A percentile compares a stretch with the other conserved stretches of the same genome.
These are phyloP conservation scores for Octomys mimax DNA, from an alignment of 2,797 vertebrate species.

Conservation along the genomic window DNA sequence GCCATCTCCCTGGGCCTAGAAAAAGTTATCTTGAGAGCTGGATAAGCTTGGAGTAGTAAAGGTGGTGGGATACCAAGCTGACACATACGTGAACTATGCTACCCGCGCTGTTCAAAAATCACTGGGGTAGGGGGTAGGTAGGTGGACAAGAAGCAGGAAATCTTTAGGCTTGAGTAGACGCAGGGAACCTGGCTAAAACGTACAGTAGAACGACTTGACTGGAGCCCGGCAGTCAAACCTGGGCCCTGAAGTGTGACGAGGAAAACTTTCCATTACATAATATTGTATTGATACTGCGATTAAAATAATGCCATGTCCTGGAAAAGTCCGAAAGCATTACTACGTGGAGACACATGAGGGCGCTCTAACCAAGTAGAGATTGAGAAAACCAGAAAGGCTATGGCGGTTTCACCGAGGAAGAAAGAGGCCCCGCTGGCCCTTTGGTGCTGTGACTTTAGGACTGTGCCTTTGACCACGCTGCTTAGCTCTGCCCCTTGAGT, in stretches of 20 bases:
- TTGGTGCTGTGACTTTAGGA: background rate
- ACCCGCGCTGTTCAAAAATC: constrained; percentile 43
- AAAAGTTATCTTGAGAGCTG: constrained; percentile 15
- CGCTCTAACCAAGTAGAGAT: constrained; percentile 15
- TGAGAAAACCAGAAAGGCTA: constrained; percentile 14
- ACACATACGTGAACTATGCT: background rate
- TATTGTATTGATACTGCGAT: background rate
- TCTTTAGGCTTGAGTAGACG: constrained; percentile 1
- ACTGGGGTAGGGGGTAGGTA: background rate
- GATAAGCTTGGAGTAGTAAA: constrained; percentile 6
- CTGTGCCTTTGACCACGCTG: background rate
- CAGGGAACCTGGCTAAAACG: constrained; percentile 44
- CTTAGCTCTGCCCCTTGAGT: background rate
- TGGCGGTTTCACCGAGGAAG: background rate
- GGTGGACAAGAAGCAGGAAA: background rate
- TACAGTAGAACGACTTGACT: background rate
- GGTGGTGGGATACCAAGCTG: background rate
- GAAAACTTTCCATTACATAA: constrained; percentile 52
- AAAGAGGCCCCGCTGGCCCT: background rate
- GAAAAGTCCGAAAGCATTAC: constrained; percentile 55
- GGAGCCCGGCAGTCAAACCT: background rate
- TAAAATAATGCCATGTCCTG: background rate
- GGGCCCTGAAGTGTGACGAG: constrained; percentile 53
- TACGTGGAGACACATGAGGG: constrained; percentile 59
- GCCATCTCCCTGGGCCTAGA: background rate